phyloP scores from a whole-genome alignment of 2,888 invertebrate genomes.

The Blastobasis adustella region DNA sequence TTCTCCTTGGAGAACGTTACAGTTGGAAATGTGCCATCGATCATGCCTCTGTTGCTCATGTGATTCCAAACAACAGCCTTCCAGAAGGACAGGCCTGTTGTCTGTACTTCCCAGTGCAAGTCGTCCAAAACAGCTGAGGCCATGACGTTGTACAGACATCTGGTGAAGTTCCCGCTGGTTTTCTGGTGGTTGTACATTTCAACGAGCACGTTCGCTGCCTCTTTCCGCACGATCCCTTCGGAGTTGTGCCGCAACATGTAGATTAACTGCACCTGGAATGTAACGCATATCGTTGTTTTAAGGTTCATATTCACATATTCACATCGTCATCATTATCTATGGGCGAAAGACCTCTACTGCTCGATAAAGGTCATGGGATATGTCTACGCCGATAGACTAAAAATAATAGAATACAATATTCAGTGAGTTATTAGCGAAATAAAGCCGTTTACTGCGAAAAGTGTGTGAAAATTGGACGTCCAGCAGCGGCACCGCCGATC shows the following conservation, averaged over 20 bases:
- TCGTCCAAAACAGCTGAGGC: conserved; percentile 76
- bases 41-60: conserved; percentile 73
- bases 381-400: too few relatives aligned
- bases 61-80: conserved; percentile 74
- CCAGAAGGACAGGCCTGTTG: conserved; percentile 80
- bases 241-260: conserved; percentile 74
- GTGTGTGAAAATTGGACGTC: too few relatives aligned
- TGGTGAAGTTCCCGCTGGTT: conserved; percentile 60
- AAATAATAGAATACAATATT: too few relatives aligned
- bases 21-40: conserved; percentile 81
- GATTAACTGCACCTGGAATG: conserved; percentile 62
- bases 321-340: too few relatives aligned
- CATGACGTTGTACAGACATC: conserved; percentile 73
- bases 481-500: too few relatives aligned
- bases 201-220: conserved; percentile 75
- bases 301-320: too few relatives aligned
- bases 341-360: too few relatives aligned
- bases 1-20: conserved; percentile 84
- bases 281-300: too few relatives aligned
- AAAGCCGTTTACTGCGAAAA: too few relatives aligned
- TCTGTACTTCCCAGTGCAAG: conserved; percentile 84
- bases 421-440: too few relatives aligned
- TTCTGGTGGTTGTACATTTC: conserved; percentile 76
- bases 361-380: too few relatives aligned
- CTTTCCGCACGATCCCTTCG: conserved; percentile 81